Evolutionary conservation across 2,113 vertebrate genomes (phyloP), one percentile per base, ranked within the genome.

Genomic region (Hypanus sabinus): DNA sequence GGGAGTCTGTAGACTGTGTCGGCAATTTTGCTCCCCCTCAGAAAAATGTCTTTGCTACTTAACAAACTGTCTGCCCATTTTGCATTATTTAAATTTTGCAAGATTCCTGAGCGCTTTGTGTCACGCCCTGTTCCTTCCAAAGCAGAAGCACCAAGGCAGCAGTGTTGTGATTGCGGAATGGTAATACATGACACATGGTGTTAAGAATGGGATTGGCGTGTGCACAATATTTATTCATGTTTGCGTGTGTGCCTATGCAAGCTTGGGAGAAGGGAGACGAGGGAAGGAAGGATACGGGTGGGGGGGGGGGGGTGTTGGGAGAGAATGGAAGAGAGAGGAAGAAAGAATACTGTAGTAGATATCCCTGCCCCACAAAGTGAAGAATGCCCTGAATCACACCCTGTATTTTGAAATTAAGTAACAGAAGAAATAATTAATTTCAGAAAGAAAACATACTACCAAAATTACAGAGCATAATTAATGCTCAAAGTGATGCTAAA

Each of bases 141-240:
- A 73, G 70, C 12, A 73, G 3, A 2, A 22, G 18, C 68, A 46
- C 71, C 24, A 11, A 73, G 27, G 73, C 36, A 75, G 91, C 38
- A 33, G 20, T 73, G 10, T 73, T 73, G 11, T 93, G 22, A 73
- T 93, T 24, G 9, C n/a, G n/a, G 71, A 38, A 38, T 27, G 36
- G 65, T 38, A 92, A 92, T 46, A 46, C 46, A 46, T 71, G 9
- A 3, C 46, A 46, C 46, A 93, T 93, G 20, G 9, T 46, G 55
- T 75, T 55, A 14, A 70, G 46, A 33, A 55, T 46, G 38, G 38
- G 6, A 73, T 93, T 93, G 46, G 24, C 55, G 36, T 73, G 68
- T 55, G 36, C 22, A 73, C 36, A 73, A 60, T 92, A 93, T 93
- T 93, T 93, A 92, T 71, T 71, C 30, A 93, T 55, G 70, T 73